Conservation (phyloP, 2,113 vertebrate genomes). For the Sturnus vulgaris region DNA sequence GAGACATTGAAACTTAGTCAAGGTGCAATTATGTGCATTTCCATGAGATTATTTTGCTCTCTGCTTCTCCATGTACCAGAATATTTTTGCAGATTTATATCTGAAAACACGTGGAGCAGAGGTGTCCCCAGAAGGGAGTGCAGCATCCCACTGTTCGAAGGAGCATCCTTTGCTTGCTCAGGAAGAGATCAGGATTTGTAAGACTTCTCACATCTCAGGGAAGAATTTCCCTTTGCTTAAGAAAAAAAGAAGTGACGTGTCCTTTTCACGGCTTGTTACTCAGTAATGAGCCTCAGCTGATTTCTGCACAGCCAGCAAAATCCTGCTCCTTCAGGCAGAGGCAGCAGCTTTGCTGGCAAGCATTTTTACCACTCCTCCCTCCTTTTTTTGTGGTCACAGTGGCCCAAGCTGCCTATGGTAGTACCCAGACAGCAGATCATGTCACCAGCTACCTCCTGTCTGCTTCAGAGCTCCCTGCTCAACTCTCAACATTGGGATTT, state of each 20-base stretch:
- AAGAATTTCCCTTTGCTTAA: background rate
- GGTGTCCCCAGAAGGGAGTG: background rate
- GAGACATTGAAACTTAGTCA: background rate
- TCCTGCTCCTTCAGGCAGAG: background rate
- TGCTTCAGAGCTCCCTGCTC: background rate
- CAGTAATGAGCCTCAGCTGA: slow-evolving; percentile 20
- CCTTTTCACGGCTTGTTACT: background rate
- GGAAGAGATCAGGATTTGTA: background rate
- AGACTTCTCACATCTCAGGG: background rate
- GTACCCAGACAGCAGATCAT: background rate
- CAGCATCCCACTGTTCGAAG: background rate
- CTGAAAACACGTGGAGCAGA: background rate
- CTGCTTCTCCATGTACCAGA: background rate
- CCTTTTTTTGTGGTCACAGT: background rate
- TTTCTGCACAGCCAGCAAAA: background rate
- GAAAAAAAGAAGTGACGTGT: background rate
- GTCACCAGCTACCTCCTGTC: background rate
- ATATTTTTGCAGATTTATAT: background rate
- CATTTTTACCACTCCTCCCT: background rate
- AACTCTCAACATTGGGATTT: background rate
- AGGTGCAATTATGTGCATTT: background rate
- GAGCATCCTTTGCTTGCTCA: slow-evolving; percentile 1
- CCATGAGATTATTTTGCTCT: background rate
- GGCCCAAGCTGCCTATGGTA: background rate
- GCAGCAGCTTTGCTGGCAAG: background rate